A percentile compares a stretch with the other conserved stretches of the same genome.
phyloP scores from a whole-genome alignment of 2,888 invertebrate species.

The Prosapia bicincta region DNA sequence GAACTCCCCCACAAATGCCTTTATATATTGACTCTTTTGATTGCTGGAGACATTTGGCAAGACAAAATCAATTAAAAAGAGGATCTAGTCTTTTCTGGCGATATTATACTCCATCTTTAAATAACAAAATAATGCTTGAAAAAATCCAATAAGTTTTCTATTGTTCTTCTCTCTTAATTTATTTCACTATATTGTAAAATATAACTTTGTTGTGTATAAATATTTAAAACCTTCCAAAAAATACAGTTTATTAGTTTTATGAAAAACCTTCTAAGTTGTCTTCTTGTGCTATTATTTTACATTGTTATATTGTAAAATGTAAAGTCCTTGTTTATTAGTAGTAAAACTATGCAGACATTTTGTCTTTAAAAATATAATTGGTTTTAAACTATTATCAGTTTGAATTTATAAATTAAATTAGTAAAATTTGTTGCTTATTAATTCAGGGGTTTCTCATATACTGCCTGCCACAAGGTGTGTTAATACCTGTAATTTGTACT shows the following conservation, averaged over 20 bases:
- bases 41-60: constrained; percentile 77
- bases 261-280: too few relatives aligned
- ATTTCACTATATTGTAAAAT: neutral
- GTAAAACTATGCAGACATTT: too few relatives aligned
- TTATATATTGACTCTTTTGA: constrained; percentile 74
- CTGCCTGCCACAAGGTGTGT: neutral
- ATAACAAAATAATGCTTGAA: neutral
- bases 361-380: too few relatives aligned
- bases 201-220: neutral
- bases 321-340: too few relatives aligned
- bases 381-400: too few relatives aligned
- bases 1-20: constrained; percentile 81
- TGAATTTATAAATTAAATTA: too few relatives aligned
- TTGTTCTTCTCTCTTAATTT: neutral
- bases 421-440: too few relatives aligned
- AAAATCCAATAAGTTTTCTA: neutral
- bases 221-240: too few relatives aligned
- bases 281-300: too few relatives aligned
- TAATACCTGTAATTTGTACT: neutral
- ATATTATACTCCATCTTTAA: constrained; percentile 51
- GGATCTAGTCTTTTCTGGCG: constrained; percentile 81
- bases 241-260: too few relatives aligned
- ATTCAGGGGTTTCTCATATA: neutral
- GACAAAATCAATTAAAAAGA: constrained; percentile 74
- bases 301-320: too few relatives aligned